phyloP scores from a whole-genome alignment of 2,797 vertebrate species.

The Arctocebus calabarensis region DNA sequence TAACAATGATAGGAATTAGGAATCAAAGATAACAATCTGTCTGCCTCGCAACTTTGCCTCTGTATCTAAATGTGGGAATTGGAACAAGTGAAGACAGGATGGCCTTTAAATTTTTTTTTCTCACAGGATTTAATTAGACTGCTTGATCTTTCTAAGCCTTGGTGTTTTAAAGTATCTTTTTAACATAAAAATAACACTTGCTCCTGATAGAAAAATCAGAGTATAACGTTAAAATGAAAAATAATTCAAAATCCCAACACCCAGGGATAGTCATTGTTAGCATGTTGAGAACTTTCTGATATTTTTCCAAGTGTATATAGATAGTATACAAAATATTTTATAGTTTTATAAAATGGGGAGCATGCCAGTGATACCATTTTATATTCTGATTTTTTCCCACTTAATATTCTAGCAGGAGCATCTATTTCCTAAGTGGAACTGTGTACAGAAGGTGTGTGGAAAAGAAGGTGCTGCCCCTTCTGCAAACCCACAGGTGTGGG shows the following conservation, averaged over 20 bases:
- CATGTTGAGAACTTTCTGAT: neutral
- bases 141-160: conserved; percentile 68
- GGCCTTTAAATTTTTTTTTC: conserved; percentile 58
- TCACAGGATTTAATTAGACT: conserved; percentile 71
- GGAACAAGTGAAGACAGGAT: conserved; percentile 58
- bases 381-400: neutral
- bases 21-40: conserved; percentile 24
- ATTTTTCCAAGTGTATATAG: neutral
- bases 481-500: too few relatives aligned
- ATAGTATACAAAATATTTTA: neutral
- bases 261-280: neutral
- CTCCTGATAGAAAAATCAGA: conserved; percentile 35
- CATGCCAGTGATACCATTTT: neutral
- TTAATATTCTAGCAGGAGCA: neutral
- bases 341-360: neutral
- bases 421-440: neutral
- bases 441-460: accelerated
- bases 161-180: conserved; percentile 51
- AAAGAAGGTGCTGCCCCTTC: neutral
- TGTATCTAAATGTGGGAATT: neutral
- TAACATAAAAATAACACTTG: conserved; percentile 51
- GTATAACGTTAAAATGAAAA: conserved; percentile 31
- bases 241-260: neutral
- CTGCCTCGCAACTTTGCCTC: neutral
- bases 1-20: neutral